Percentiles rank a stretch among this genome's conserved stretches.
phyloP scores from a whole-genome alignment of 2,113 vertebrate species.

The Percina caprodes region DNA sequence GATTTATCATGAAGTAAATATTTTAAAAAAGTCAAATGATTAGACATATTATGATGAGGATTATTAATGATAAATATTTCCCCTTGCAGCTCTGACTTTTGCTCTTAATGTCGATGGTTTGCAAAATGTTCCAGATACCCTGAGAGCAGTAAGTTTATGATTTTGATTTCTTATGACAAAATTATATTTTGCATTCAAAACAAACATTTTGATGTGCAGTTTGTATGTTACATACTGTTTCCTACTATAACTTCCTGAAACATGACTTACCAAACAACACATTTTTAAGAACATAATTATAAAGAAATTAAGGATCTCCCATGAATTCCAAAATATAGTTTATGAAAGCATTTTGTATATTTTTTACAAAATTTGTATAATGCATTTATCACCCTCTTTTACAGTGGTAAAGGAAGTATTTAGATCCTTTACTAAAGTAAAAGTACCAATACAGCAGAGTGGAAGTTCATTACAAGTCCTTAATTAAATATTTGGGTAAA shows the following conservation, averaged over 20 bases:
- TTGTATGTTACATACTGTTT: not conserved
- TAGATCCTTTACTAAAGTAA: not conserved
- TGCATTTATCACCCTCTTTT: not conserved
- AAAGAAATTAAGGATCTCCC: not conserved
- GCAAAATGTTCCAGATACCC: conserved; percentile 23
- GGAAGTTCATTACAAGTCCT: too few relatives aligned
- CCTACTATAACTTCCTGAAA: not conserved
- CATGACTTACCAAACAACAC: not conserved
- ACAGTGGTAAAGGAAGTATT: not conserved
- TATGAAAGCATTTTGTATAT: not conserved
- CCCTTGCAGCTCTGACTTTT: conserved; percentile 55
- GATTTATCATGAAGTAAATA: not conserved
- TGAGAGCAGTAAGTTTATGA: conserved; percentile 44
- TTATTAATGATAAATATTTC: conserved; percentile 10
- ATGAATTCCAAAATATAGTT: not conserved
- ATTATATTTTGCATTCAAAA: not conserved
- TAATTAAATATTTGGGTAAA: not conserved
- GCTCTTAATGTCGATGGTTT: conserved; percentile 23
- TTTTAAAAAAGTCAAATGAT: not conserved
- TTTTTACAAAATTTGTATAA: not conserved
- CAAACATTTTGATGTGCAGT: not conserved
- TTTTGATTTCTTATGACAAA: not conserved
- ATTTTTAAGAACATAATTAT: not conserved
- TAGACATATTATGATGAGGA: not conserved
- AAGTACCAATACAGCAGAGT: not conserved